These are phyloP conservation scores for Palythoa grandis DNA, from an alignment of 92 coral and sea anemone species.

Conservation along the genomic window DNA sequence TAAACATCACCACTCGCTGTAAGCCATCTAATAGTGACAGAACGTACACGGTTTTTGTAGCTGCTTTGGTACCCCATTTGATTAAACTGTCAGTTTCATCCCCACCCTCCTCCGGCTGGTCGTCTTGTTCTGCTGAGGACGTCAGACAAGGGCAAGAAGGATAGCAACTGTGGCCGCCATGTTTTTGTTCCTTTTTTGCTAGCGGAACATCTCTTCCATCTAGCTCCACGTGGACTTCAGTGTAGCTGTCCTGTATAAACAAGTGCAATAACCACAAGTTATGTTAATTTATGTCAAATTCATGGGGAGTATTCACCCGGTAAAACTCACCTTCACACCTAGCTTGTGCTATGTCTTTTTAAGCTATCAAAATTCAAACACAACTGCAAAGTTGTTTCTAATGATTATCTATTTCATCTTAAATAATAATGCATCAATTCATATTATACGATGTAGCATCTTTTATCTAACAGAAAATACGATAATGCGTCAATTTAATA, in stretches of 20 bases:
- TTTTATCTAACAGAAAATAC: too few species aligned
- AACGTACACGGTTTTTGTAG: conserved; percentile 80
- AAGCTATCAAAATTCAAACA: too few species aligned
- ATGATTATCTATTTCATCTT: too few species aligned
- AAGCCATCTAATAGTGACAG: conserved; percentile 86
- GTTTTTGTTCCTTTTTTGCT: conserved; percentile 56
- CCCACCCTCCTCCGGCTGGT: conserved; percentile 42
- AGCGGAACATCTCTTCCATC: conserved; percentile 57
- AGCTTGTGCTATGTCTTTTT: too few species aligned
- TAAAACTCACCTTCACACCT: too few species aligned
- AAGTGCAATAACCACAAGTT: background rate
- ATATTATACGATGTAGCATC: too few species aligned
- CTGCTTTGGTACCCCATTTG: conserved; percentile 34
- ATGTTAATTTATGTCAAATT: background rate
- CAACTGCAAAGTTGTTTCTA: too few species aligned
- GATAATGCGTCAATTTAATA: too few species aligned
- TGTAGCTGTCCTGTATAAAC: conserved; percentile 73
- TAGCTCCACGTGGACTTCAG: conserved; percentile 59
- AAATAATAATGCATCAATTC: too few species aligned
- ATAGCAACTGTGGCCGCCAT: conserved; percentile 36
- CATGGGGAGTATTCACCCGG: too few species aligned
- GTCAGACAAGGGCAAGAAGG: conserved; percentile 49
- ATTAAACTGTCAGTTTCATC: conserved; percentile 71
- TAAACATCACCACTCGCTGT: conserved; percentile 84
- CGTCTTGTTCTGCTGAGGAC: conserved; percentile 45